Evolutionary conservation across 2,888 invertebrate species (phyloP).

Genomic region (Volucella inanis): DNA sequence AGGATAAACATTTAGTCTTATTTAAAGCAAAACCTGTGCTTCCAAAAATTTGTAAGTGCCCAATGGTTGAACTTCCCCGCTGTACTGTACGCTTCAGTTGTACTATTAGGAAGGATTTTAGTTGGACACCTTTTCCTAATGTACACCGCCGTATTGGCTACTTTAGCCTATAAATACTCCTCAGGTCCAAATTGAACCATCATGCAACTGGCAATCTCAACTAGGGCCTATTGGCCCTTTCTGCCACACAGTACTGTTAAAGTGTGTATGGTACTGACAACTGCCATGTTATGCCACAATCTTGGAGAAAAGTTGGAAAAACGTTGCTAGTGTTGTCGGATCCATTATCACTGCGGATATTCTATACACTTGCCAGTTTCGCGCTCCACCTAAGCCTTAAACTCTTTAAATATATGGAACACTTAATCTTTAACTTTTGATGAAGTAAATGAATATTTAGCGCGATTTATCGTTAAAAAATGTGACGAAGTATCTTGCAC

Average conservation of each 20-base stretch:
- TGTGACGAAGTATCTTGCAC: conserved; percentile 64
- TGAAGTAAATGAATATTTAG: conserved; percentile 59
- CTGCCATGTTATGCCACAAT: not conserved
- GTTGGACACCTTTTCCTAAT: conserved; percentile 55
- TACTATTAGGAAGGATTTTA: conserved; percentile 27
- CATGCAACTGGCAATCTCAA: conserved; percentile 23
- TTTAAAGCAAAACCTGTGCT: conserved; percentile 12
- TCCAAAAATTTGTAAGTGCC: conserved; percentile 50
- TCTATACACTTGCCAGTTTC: conserved; percentile 53
- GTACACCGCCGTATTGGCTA: conserved; percentile 65
- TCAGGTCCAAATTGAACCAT: not conserved
- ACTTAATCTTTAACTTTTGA: conserved; percentile 67
- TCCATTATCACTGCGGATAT: conserved; percentile 39
- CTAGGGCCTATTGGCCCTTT: conserved; percentile 4
- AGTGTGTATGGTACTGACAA: not conserved
- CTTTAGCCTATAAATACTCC: conserved; percentile 39
- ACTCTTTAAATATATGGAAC: conserved; percentile 59
- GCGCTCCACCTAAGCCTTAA: conserved; percentile 57
- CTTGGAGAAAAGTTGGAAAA: not conserved
- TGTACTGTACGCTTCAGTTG: conserved; percentile 63
- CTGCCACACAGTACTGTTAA: conserved; percentile 15
- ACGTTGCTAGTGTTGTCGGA: not conserved
- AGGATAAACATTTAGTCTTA: conserved; percentile 1
- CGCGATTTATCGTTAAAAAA: conserved; percentile 70
- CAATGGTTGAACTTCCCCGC: conserved; percentile 46